Evolutionary conservation across 1,140 invertebrate species (phyloP), one percentile per base, ranked within the genome.

Genomic region (Hesperophylax magnus): DNA sequence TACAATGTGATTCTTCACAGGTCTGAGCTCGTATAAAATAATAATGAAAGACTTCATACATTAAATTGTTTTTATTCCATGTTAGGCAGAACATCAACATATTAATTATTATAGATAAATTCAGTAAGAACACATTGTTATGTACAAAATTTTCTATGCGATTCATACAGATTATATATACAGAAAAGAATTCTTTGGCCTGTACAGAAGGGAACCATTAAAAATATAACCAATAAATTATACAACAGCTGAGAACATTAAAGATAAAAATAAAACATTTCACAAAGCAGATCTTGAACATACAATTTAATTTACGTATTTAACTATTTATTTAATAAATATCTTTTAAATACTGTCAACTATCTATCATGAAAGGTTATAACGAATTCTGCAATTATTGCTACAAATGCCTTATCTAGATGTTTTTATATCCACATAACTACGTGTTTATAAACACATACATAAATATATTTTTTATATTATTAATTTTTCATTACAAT

Each of bases 81-180:
- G 58, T 71, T 52, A 81, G 53, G 65, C 63, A 77, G 61, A 82
- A 75, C 81, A 81, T 65, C 60, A 82, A 77, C 78, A 80, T 78
- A 31, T 79, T 65, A 47, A 47, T 47, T 39, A 39, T 39, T 77
- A 82, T 69, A 61, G 63, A 75, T 8, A 65, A 75, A 77, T 77
- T 47, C 39, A 47, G 39, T 47, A 47, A 47, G 67, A 78, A 77
- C 54, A 75, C 11, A 47, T 47, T 47, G 53, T 54, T 78, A 54
- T 81, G 77, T 83, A 81, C 71, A 81, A 80, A 81, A 79, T 71
- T 71, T 39, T 79, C 65, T 82, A 65, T 76, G 31, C 79, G 71
- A 77, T 75, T 27, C 69, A 80, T 52, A 63, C 39, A 47, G 9
- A 47, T 47, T 47, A 18, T 69, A 72, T 79, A 61, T 80, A 80